A percentile compares a stretch with the other conserved stretches of the same genome.
Conservation (phyloP, 2,797 vertebrate species). For the Scleropages formosus region DNA sequence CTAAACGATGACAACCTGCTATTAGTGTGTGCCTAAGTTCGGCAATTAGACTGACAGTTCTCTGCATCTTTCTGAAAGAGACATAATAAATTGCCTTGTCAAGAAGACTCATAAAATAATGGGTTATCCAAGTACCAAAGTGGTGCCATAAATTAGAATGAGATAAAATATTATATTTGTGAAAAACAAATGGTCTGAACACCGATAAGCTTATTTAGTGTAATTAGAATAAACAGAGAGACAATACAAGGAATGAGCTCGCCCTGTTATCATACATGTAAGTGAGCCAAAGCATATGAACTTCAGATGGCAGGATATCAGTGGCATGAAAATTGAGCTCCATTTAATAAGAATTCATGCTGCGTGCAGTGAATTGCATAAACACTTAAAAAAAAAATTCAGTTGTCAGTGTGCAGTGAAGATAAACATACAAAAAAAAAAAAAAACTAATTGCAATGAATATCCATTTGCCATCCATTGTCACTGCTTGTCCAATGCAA, state of each 20-base stretch:
- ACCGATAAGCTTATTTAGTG: background rate
- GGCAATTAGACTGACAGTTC: background rate
- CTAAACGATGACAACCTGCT: background rate
- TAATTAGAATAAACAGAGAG: background rate
- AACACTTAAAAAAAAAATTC: too few relatives aligned
- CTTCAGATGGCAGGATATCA: background rate
- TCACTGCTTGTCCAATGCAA: too few relatives aligned
- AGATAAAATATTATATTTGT: background rate
- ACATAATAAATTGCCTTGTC: background rate
- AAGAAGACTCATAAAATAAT: background rate
- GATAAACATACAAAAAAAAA: too few relatives aligned
- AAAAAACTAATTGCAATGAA: too few relatives aligned
- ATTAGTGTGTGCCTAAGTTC: background rate
- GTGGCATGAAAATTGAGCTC: background rate
- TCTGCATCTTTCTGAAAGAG: background rate
- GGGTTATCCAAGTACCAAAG: background rate
- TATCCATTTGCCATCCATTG: too few relatives aligned
- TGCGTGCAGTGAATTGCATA: background rate
- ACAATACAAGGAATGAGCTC: background rate
- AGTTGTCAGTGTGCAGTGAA: too few relatives aligned
- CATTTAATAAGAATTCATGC: background rate
- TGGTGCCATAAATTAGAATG: background rate
- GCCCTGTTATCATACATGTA: background rate
- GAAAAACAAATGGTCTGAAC: background rate
- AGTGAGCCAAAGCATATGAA: background rate